Evolutionary conservation across 2,888 invertebrate genomes (phyloP), one percentile per base, ranked within the genome.

Genomic region (Sphinx pinastri): DNA sequence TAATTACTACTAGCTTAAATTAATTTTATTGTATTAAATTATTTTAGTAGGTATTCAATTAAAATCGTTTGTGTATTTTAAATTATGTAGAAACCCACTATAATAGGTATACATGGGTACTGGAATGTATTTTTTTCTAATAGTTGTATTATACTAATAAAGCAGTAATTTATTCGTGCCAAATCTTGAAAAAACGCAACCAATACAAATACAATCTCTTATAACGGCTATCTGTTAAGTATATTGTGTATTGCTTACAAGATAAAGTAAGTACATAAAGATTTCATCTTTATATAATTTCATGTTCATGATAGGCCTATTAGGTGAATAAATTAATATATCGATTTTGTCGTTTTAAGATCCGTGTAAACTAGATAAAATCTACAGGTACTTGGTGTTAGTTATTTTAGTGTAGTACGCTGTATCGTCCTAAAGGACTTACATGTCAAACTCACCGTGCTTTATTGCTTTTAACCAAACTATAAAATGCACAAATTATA

Each of bases 361-460:
- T 90, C 88, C 87, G 86, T 85, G 82, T 87, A 77, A 75, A 81
- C 79, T 89, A 89, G 84, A 73, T 87, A 84, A 85, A 84, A 77
- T 81, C 79, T 85, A 86, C 88, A 89, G 90, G 87, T 89, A 90
- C 81, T 92, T 81, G 88, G 79, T 92, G 91, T 91, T 92, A 91
- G 91, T 84, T 88, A 82, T 58, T 81, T 84, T 88, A 90, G 86
- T 76, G 81, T 90, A 89, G 86, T n/a, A 82, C 73, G 77, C 81
- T 82, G 82, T 83, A 81, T 79, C 80, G 80, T 84, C 83, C 83
- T 82, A 78, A 81, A 85, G 84, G 79, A 81, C 80, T 72, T 79
- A 72, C 74, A 78, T 79, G 74, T 81, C 80, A 78, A 71, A 79
- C 81, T 86, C 81, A 78, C 80, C 77, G 8, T 16, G 81, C 16